Percentiles rank a stretch among this genome's conserved stretches.
Conservation (phyloP, 64 coral and sea anemone species). For the Cladopsammia gracilis region DNA sequence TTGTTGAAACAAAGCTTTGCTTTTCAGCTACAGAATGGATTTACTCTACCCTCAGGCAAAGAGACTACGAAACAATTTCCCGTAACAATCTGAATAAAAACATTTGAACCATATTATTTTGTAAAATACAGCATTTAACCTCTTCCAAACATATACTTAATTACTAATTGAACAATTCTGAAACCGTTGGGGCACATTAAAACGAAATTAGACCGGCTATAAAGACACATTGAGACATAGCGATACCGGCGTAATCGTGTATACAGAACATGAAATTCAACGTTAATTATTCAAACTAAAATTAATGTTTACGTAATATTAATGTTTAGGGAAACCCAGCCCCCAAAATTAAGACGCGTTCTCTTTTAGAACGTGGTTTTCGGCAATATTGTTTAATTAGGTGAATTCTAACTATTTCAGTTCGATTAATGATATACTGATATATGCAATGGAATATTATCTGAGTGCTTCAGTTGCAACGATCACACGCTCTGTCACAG, state of each 20-base stretch:
- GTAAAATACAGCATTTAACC: no score
- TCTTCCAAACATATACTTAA: no score
- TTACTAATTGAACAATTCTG: no score
- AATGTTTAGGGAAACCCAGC: not conserved
- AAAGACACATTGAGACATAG: no score
- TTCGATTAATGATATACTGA: no score
- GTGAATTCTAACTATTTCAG: not conserved
- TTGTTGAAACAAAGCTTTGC: not conserved
- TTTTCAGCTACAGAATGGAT: not conserved
- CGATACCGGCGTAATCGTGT: not conserved
- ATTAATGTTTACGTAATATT: not conserved
- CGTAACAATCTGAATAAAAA: no score
- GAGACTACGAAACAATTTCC: no score
- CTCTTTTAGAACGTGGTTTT: slow-evolving; percentile 15
- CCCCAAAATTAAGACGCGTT: not conserved
- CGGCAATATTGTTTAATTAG: not conserved
- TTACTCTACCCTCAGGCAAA: not conserved
- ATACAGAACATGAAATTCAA: not conserved
- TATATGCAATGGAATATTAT: not conserved
- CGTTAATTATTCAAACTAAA: not conserved
- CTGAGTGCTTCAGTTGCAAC: not conserved
- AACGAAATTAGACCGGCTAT: no score
- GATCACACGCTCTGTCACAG: not conserved
- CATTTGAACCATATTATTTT: no score
- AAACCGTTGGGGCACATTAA: no score